Conservation (phyloP, 2,797 vertebrate species). For the Rhinogobio ventralis region DNA sequence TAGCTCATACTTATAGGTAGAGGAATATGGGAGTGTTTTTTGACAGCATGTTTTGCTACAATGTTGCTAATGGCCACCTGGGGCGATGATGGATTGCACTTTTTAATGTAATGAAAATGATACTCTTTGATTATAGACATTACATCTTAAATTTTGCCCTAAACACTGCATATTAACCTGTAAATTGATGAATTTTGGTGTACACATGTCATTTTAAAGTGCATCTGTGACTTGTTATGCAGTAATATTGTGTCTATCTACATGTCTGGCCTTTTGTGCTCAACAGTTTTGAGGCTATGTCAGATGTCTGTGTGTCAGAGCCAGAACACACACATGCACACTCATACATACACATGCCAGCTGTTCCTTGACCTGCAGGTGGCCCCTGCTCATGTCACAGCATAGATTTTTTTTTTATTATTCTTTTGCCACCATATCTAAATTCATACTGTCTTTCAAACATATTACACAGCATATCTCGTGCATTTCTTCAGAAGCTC, state of each 20-base stretch:
- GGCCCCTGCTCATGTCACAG: constrained; percentile 67
- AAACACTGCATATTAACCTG: background rate
- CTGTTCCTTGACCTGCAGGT: constrained; percentile 74
- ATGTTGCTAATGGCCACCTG: background rate
- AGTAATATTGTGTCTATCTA: constrained; percentile 35
- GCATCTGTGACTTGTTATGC: constrained; percentile 1
- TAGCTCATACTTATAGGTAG: background rate
- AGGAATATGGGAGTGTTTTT: background rate
- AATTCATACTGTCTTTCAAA: constrained; percentile 30
- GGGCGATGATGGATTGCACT: background rate
- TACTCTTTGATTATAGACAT: background rate
- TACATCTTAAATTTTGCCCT: background rate
- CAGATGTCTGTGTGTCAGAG: constrained; percentile 61
- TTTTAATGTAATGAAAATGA: constrained; percentile 12
- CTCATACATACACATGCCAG: constrained; percentile 63
- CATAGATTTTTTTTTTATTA: constrained; percentile 45
- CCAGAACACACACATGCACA: constrained; percentile 63
- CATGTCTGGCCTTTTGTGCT: constrained; percentile 57
- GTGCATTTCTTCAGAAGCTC: constrained; percentile 36
- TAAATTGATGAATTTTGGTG: background rate
- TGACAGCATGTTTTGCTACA: background rate
- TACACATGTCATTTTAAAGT: background rate
- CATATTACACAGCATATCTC: constrained; percentile 23
- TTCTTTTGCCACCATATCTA: constrained; percentile 44
- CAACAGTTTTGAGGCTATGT: constrained; percentile 55